Evolutionary conservation across 2,797 vertebrate genomes (phyloP).

Genomic region (Pseudotriccus pelzelni): DNA sequence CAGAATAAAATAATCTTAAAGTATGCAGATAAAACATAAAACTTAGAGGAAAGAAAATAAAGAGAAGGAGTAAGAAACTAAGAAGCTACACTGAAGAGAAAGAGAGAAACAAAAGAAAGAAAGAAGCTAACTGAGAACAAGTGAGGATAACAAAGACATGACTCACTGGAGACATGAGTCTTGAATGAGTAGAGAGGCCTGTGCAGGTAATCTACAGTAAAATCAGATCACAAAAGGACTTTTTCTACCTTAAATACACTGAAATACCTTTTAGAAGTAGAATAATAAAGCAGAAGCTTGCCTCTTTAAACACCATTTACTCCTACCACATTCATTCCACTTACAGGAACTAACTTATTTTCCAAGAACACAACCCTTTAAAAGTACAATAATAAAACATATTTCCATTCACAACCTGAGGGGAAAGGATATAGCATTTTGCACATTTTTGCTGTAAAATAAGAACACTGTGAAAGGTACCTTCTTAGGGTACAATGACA

Average conservation of each 20-base stretch:
- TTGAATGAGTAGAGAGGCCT: background rate
- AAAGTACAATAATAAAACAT: background rate
- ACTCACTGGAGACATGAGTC: background rate
- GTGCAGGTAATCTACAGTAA: background rate
- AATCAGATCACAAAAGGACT: background rate
- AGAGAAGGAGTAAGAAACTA: background rate
- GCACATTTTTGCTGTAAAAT: background rate
- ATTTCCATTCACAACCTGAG: background rate
- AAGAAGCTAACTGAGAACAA: background rate
- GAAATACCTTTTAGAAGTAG: background rate
- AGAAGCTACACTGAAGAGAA: background rate
- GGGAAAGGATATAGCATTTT: background rate
- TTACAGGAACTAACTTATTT: background rate
- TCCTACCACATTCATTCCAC: background rate
- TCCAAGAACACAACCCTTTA: background rate
- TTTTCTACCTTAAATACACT: background rate
- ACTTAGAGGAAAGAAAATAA: background rate
- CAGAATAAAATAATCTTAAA: background rate
- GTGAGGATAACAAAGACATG: background rate
- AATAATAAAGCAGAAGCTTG: background rate
- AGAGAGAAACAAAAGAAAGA: background rate
- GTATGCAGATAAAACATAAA: background rate
- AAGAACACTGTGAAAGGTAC: background rate
- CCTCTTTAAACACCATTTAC: background rate
- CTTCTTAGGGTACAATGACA: background rate